Percentiles rank a stretch among this genome's conserved stretches.
Conservation (phyloP, 2,113 vertebrate genomes). For the Istiophorus platypterus region DNA sequence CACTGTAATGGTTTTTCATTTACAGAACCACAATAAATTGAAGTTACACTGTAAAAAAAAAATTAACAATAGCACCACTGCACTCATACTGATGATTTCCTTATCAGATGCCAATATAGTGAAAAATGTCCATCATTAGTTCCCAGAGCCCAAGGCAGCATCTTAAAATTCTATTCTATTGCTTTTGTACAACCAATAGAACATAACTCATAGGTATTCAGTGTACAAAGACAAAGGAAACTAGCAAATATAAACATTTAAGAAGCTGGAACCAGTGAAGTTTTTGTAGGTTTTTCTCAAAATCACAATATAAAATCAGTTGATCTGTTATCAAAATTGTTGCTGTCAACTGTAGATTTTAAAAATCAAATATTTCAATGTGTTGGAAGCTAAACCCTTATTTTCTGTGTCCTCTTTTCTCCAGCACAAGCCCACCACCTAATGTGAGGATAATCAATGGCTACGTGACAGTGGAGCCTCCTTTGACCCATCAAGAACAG, state of each 20-base stretch:
- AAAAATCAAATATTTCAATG: neutral
- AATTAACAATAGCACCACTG: neutral
- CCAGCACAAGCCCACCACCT: constrained; percentile 88
- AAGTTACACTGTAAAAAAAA: neutral
- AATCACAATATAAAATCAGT: no score
- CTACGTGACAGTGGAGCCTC: constrained; percentile 88
- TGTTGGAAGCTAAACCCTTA: neutral
- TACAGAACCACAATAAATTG: neutral
- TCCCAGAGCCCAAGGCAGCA: no score
- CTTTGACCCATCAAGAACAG: constrained; percentile 77
- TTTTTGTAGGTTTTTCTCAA: no score
- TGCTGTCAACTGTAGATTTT: neutral
- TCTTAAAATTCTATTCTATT: neutral
- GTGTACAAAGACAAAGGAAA: neutral
- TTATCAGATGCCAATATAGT: no score
- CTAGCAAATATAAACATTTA: neutral
- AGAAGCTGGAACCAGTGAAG: neutral
- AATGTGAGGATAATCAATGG: constrained; percentile 88
- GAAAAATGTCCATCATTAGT: neutral
- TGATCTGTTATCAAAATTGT: neutral
- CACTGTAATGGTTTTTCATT: neutral
- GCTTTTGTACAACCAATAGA: neutral
- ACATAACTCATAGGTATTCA: no score
- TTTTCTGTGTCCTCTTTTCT: constrained; percentile 22
- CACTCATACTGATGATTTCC: neutral